Evolutionary conservation across 2,888 invertebrate species (phyloP).

Genomic region (Trissolcus brochymenae): DNA sequence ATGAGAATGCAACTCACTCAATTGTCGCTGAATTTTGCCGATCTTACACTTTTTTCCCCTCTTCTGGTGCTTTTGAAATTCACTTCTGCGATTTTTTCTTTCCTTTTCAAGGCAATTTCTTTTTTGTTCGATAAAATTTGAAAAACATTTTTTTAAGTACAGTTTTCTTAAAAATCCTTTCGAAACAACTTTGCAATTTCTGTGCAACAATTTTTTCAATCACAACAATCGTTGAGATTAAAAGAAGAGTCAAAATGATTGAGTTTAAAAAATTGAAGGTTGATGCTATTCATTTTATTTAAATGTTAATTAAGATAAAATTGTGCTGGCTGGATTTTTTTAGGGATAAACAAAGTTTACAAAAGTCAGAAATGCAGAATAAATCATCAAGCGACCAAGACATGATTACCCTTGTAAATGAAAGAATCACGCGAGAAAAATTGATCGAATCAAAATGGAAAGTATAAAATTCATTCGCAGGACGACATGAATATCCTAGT

Average conservation of each 20-base stretch:
- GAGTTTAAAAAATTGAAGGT: no score
- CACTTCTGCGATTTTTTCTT: not conserved
- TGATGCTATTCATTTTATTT: no score
- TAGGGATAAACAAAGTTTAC: slow-evolving; percentile 12
- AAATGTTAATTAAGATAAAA: no score
- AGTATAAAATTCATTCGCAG: slow-evolving; percentile 45
- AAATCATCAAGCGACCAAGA: slow-evolving; percentile 52
- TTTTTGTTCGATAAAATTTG: no score
- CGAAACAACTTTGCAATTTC: no score
- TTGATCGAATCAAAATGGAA: slow-evolving; percentile 54
- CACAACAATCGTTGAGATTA: no score
- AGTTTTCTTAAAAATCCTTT: no score
- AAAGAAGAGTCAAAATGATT: no score
- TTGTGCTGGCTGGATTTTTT: not conserved
- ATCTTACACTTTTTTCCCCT: not conserved
- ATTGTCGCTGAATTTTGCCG: not conserved
- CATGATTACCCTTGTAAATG: slow-evolving; percentile 48
- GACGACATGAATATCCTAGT: slow-evolving; percentile 28
- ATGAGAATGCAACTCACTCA: slow-evolving; percentile 17
- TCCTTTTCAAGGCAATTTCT: not conserved
- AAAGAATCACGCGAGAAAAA: slow-evolving; percentile 52
- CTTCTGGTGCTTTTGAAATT: not conserved
- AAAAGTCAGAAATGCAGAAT: slow-evolving; percentile 40
- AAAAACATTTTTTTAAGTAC: no score
- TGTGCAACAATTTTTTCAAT: no score